Evolutionary conservation across 2,797 vertebrate genomes (phyloP), one percentile per base, ranked within the genome.

Genomic region (Sparus aurata): DNA sequence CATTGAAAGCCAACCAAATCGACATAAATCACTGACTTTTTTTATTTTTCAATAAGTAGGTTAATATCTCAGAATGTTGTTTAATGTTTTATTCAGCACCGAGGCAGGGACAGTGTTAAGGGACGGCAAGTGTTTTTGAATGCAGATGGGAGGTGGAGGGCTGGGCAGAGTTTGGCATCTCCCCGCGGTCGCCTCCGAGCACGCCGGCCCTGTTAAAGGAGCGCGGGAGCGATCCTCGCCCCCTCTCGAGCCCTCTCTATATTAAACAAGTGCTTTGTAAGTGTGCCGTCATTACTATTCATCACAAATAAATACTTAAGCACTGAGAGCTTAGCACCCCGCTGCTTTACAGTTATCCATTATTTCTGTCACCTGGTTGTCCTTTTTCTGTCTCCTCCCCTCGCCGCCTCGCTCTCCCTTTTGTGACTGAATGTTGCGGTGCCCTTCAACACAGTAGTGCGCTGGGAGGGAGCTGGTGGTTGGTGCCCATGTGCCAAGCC

Each of bases 301-400:
- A 95, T 95, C 89, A 92, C 89, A 92, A 95, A 95, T 96, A 94
- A 95, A 95, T 95, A 95, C 94, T 95, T 95, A 91, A 95, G 93
- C 91, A 90, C 88, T 83, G 72, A 92, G 90, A 94, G 92, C 91
- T 96, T 94, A 95, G 93, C 83, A 50, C 89, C 94, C 92, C 22
- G 90, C 95, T 92, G 91, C 86, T 91, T 93, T 92, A 91, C 87
- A 89, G 89, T 93, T 91, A 89, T 89, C 91, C 83, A 80, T 93
- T 93, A 91, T 94, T 93, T 87, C 90, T 87, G 91, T 92, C 91
- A 92, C 93, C 90, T 86, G 89, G 59, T 89, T 79, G 90, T 92
- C 91, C 91, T 90, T 78, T 80, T 79, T 65, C 79, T 34, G 70
- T 78, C 80, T 67, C 82, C 74, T 83, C 67, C 73, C 62, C 64